A percentile compares a stretch with the other conserved stretches of the same genome.
Conservation (phyloP, 2,888 invertebrate species). For the Melinopterus prodromus region DNA sequence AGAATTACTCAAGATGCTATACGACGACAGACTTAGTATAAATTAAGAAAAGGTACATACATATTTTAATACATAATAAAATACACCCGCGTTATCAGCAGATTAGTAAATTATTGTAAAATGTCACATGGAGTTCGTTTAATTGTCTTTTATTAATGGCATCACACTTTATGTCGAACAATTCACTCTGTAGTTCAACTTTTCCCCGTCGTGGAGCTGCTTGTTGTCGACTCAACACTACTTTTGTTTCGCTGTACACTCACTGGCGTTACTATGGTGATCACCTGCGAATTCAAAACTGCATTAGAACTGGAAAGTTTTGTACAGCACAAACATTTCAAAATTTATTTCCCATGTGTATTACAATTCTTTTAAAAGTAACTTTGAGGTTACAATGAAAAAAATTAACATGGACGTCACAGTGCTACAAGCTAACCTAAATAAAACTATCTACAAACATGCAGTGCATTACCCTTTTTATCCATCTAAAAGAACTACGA, state of each 20-base stretch:
- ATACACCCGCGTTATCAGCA: not conserved
- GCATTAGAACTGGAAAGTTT: not conserved
- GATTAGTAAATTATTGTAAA: not conserved
- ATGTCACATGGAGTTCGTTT: not conserved
- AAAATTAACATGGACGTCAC: too few relatives aligned
- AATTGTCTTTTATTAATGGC: not conserved
- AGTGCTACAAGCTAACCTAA: too few relatives aligned
- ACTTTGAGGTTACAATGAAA: too few relatives aligned
- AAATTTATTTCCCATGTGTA: too few relatives aligned
- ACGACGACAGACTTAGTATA: not conserved
- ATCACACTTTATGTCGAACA: not conserved
- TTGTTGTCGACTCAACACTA: slow-evolving; percentile 17
- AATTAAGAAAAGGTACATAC: not conserved
- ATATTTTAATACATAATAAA: not conserved
- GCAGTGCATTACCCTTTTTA: not conserved
- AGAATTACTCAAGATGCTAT: not conserved
- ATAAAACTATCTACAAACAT: not conserved
- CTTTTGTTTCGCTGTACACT: slow-evolving; percentile 37
- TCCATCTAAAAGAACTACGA: slow-evolving; percentile 14
- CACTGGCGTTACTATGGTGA: slow-evolving; percentile 50
- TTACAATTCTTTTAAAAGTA: too few relatives aligned
- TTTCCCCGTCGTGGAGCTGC: slow-evolving; percentile 13
- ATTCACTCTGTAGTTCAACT: slow-evolving; percentile 14
- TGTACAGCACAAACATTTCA: too few relatives aligned
- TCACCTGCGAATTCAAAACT: slow-evolving; percentile 47